Evolutionary conservation across 2,797 vertebrate genomes (phyloP).

Genomic region (Vipera latastei): DNA sequence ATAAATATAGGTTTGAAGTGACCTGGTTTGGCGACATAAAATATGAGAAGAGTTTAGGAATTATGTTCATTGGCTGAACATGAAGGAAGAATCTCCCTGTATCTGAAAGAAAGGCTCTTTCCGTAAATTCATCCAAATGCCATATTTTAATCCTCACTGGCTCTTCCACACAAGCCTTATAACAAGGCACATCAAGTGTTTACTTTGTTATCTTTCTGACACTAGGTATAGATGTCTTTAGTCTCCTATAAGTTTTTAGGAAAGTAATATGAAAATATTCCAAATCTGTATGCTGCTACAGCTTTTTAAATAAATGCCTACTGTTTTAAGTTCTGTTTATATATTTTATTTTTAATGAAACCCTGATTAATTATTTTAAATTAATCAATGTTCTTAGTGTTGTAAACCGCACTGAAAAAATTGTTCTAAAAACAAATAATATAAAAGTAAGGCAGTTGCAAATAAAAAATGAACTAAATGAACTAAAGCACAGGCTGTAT

Average conservation of each 20-base stretch:
- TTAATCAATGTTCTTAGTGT: background rate
- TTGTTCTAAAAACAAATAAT: background rate
- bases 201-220: background rate
- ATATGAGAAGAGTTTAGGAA: background rate
- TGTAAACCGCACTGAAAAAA: background rate
- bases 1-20: background rate
- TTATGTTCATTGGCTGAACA: background rate
- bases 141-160: background rate
- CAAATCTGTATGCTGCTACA: background rate
- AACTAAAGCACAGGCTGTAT: background rate
- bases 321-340: background rate
- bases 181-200: background rate
- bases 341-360: background rate
- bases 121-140: background rate
- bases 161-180: background rate
- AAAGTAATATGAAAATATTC: background rate
- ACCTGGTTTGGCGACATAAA: background rate
- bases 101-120: background rate
- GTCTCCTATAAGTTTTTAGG: background rate
- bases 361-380: background rate
- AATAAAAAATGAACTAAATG: background rate
- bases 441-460: background rate
- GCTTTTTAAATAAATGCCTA: background rate
- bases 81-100: background rate
- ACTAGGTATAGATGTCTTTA: background rate